Base-by-base conservation (phyloP, 2,797 vertebrate species). In the Rhinichthys osculus region DNA sequence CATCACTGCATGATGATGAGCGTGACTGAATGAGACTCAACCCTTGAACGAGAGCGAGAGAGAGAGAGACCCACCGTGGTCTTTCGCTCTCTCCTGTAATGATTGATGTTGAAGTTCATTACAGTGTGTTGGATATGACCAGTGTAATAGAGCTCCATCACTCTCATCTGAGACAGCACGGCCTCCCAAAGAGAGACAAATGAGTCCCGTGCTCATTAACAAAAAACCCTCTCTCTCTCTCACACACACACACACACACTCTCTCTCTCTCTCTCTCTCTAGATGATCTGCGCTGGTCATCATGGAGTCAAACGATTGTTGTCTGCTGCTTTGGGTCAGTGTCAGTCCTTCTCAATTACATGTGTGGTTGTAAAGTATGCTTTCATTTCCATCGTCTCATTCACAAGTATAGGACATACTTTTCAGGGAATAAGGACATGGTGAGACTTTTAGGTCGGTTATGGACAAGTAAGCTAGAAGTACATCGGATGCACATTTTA, bases 131-230 rank as follows among this genome's bases (percentile, higher is more conserved):
- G 89, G 90, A 94, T 92, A 92, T 92, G 90, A 89, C 90, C 93
- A 91, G 85, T 92, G 90, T 94, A 94, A 94, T 90, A 93, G 92
- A 91, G 90, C 91, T 92, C 92, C 93, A 93, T 95, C 94, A 93
- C 91, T 93, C 92, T 92, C 93, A 89, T 85, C 92, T 92, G 88
- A 93, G 93, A 93, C 93, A 93, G 92, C 92, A 88, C 92, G 91
- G 93, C 91, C 92, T 95, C 93, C 93, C 93, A 87, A 93, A 93
- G 93, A 94, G 88, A 93, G 94, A 95, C 93, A 92, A 94, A 93
- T 95, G 92, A 93, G 88, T 91, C 85, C 86, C 86, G 79, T 90
- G 92, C 81, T 91, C 89, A 91, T 93, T 91, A 90, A 91, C 90
- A 92, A 90, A 89, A 85, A 83, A 35, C 82, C 30, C 78, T 84